Evolutionary conservation across 2,113 vertebrate species (phyloP).

Genomic region (Scatophagus argus): DNA sequence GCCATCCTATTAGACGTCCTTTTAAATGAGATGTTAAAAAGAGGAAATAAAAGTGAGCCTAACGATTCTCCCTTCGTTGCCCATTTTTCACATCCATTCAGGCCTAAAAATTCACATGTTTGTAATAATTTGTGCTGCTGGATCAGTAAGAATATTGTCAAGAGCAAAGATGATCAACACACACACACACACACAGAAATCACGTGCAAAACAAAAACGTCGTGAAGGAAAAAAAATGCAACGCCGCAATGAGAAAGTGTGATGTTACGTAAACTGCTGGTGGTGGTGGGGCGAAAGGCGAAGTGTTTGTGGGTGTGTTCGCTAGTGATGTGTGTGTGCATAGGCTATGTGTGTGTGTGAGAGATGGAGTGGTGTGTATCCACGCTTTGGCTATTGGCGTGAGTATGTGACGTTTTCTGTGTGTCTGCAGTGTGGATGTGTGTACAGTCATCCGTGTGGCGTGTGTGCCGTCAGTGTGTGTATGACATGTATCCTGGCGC

Average conservation of each 20-base stretch:
- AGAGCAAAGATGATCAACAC: not conserved
- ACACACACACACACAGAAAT: not conserved
- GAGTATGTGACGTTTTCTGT: not conserved
- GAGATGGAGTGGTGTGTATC: not conserved
- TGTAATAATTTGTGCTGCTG: not conserved
- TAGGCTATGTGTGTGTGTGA: slow-evolving; percentile 19
- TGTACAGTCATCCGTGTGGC: not conserved
- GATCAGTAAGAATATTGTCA: not conserved
- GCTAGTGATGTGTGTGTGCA: slow-evolving; percentile 2
- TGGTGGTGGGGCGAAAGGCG: not conserved
- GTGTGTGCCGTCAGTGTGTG: not conserved
- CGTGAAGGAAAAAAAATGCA: not conserved
- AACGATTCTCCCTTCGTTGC: not conserved
- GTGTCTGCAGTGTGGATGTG: not conserved
- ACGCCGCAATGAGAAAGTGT: not conserved
- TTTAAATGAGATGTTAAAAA: not conserved
- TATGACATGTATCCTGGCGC: not conserved
- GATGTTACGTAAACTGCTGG: slow-evolving; percentile 51
- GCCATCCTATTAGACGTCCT: not conserved
- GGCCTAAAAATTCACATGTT: not conserved
- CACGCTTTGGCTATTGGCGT: not conserved
- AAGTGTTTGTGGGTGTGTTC: slow-evolving; percentile 48
- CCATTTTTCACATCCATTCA: not conserved
- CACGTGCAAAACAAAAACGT: not conserved
- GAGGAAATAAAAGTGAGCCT: not conserved